Conservation (phyloP, 1,140 invertebrate genomes). For the Notospermus geniculatus region DNA sequence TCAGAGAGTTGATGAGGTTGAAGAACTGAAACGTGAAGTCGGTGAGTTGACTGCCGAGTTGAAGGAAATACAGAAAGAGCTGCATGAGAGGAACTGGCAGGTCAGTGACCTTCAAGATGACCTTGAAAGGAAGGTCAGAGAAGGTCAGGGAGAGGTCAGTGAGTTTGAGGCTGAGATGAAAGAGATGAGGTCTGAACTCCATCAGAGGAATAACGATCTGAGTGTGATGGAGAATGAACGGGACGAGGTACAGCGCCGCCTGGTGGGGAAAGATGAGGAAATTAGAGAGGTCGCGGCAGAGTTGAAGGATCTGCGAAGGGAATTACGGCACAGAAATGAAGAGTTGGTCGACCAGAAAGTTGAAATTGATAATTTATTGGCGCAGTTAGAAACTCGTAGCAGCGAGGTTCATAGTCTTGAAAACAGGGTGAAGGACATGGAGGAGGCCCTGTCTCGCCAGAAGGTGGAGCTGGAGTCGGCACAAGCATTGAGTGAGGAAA, state of each 20-base stretch:
- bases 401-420: too few species aligned
- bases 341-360: background rate
- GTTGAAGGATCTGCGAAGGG: conserved; percentile 8
- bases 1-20: conserved; percentile 14
- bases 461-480: too few species aligned
- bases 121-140: too few species aligned
- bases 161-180: conserved; percentile 3
- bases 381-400: background rate
- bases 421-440: too few species aligned
- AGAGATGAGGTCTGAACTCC: conserved; percentile 11
- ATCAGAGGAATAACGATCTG: conserved; percentile 17
- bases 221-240: conserved; percentile 11
- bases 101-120: conserved; percentile 15
- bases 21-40: conserved; percentile 14
- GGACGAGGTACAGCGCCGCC: conserved; percentile 15
- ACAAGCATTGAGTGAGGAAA: too few species aligned
- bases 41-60: conserved; percentile 6
- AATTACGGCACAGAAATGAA: background rate
- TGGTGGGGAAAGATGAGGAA: conserved; percentile 17
- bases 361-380: background rate
- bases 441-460: too few species aligned
- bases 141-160: too few species aligned
- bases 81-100: conserved; percentile 9
- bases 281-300: conserved; percentile 1
- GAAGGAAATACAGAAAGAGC: conserved; percentile 1